phyloP scores from a whole-genome alignment of 2,888 invertebrate species.

The Eupithecia subfuscata region DNA sequence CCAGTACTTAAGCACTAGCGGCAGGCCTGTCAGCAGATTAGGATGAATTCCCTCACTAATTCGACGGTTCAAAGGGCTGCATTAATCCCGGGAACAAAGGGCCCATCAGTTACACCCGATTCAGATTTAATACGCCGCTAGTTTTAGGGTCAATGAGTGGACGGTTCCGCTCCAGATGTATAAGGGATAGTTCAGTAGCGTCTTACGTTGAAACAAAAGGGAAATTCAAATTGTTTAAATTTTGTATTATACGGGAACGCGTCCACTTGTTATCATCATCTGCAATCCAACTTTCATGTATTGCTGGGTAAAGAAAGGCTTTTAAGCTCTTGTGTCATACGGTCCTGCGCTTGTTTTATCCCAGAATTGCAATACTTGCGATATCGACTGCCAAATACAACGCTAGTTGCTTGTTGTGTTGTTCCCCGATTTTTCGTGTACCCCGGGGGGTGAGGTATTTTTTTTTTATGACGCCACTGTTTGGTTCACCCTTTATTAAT shows the following conservation, averaged over 20 bases:
- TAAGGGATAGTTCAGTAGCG: background rate
- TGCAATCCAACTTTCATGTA: too few relatives aligned
- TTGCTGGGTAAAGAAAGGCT: too few relatives aligned
- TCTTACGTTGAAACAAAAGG: background rate
- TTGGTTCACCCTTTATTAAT: too few relatives aligned
- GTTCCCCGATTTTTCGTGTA: too few relatives aligned
- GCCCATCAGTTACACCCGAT: slow-evolving; percentile 39
- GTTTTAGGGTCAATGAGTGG: slow-evolving; percentile 12
- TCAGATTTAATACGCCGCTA: slow-evolving; percentile 24
- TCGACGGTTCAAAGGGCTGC: slow-evolving; percentile 41
- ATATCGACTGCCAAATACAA: too few relatives aligned
- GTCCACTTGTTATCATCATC: too few relatives aligned
- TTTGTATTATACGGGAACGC: background rate
- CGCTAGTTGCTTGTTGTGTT: too few relatives aligned
- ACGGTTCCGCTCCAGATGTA: slow-evolving; percentile 8
- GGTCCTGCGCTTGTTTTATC: too few relatives aligned
- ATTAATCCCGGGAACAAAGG: slow-evolving; percentile 43
- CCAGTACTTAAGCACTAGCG: background rate
- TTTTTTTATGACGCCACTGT: too few relatives aligned
- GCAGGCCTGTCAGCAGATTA: slow-evolving; percentile 36
- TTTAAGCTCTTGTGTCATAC: too few relatives aligned
- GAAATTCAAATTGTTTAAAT: background rate
- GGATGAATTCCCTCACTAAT: slow-evolving; percentile 40
- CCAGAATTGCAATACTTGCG: too few relatives aligned
- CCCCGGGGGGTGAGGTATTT: too few relatives aligned